Percentiles rank a stretch among this genome's conserved stretches.
phyloP scores from a whole-genome alignment of 2,888 invertebrate genomes.

The Euproctis similis region DNA sequence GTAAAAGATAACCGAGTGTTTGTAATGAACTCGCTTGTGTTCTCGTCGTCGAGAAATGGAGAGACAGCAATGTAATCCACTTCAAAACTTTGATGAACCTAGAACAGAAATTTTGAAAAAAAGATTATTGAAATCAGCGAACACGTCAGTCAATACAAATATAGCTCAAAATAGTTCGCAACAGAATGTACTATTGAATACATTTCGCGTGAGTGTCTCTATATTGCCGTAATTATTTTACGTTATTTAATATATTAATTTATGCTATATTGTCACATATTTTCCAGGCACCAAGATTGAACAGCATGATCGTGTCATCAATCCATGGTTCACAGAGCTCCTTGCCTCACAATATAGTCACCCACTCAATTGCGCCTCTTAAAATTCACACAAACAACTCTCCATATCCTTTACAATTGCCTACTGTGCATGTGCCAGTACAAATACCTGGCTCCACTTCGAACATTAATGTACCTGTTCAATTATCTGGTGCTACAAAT shows the following conservation, averaged over 20 bases:
- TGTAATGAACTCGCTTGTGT: slow-evolving; percentile 57
- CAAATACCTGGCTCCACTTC: slow-evolving; percentile 64
- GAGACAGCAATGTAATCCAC: slow-evolving; percentile 67
- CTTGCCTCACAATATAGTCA: slow-evolving; percentile 61
- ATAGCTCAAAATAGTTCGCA: slow-evolving; percentile 49
- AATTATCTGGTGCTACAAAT: slow-evolving; percentile 53
- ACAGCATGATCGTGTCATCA: slow-evolving; percentile 71
- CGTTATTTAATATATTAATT: slow-evolving; percentile 15
- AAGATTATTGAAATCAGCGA: slow-evolving; percentile 63
- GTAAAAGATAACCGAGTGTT: slow-evolving; percentile 52
- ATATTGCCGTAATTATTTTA: slow-evolving; percentile 17
- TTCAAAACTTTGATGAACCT: slow-evolving; percentile 71
- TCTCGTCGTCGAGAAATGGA: slow-evolving; percentile 63
- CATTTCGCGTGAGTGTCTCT: slow-evolving; percentile 68
- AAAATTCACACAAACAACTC: slow-evolving; percentile 59
- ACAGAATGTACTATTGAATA: slow-evolving; percentile 66
- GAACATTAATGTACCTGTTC: slow-evolving; percentile 66
- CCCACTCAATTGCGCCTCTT: slow-evolving; percentile 63
- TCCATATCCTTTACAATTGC: slow-evolving; percentile 60
- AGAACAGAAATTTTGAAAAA: slow-evolving; percentile 72
- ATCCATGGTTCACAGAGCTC: slow-evolving; percentile 65
- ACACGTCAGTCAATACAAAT: slow-evolving; percentile 42
- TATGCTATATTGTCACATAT: slow-evolving; percentile 38
- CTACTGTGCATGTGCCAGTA: slow-evolving; percentile 69
- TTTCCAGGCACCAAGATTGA: slow-evolving; percentile 68